Percentiles rank a stretch among this genome's conserved stretches.
Evolutionary conservation across 2,888 invertebrate genomes (phyloP).

Genomic region (Orchesella flavescens): DNA sequence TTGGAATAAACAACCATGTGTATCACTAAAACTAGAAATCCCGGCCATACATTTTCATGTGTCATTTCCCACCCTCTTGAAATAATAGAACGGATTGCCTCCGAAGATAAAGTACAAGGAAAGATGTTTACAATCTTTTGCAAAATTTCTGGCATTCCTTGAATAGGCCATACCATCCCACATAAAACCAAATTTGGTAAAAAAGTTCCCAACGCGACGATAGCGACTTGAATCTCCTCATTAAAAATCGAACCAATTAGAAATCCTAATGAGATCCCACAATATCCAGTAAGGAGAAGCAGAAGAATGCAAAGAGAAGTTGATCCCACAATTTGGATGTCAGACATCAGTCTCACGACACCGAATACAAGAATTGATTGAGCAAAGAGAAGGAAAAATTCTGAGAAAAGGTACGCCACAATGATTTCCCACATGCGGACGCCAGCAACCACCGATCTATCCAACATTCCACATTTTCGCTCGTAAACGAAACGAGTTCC

Average conservation of each 20-base stretch:
- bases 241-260: constrained; percentile 93
- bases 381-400: constrained; percentile 18
- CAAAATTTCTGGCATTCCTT: constrained; percentile 88
- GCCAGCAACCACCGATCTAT: constrained; percentile 74
- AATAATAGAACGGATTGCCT: constrained; percentile 33
- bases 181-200: constrained; percentile 33
- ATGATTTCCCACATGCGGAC: constrained; percentile 34
- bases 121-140: constrained; percentile 76
- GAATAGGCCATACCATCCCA: constrained; percentile 96
- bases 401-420: constrained; percentile 25
- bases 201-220: constrained; percentile 74
- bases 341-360: constrained; percentile 17
- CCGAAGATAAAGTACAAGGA: constrained; percentile 33
- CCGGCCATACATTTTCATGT: constrained; percentile 34
- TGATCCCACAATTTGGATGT: constrained; percentile 25
- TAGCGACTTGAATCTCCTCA: constrained; percentile 92
- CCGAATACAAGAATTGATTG: constrained; percentile 29
- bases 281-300: constrained; percentile 26
- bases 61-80: constrained; percentile 25
- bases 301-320: not conserved
- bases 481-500: constrained; percentile 52
- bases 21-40: constrained; percentile 12
- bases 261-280: constrained; percentile 78
- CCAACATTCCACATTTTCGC: constrained; percentile 46
- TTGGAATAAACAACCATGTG: not conserved